These are phyloP conservation scores for Sarcophaga bullata DNA, from an alignment of 1,140 invertebrate species.

Conservation along the genomic window DNA sequence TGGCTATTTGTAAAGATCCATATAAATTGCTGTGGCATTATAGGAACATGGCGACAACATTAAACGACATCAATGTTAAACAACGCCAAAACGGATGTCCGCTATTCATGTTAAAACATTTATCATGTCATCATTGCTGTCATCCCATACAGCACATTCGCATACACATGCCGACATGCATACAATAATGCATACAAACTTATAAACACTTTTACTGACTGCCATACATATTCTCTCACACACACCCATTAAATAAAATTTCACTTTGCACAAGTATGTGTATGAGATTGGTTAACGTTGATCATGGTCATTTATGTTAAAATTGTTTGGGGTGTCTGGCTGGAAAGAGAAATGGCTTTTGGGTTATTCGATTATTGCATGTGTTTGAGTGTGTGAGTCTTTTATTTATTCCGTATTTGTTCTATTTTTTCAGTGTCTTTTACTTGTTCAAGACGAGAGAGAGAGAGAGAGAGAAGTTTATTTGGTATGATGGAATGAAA, in stretches of 20 bases:
- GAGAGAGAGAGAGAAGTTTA: no score
- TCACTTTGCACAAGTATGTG: background rate
- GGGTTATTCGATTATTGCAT: no score
- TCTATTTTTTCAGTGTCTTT: no score
- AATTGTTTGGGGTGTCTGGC: background rate
- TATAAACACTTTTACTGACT: no score
- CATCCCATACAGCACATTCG: background rate
- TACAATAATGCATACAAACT: no score
- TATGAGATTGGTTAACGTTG: background rate
- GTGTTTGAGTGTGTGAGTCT: no score
- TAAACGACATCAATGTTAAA: conserved; percentile 36
- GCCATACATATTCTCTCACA: no score
- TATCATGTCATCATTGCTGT: conserved; percentile 28
- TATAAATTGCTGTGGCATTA: conserved; percentile 13
- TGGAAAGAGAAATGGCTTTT: no score
- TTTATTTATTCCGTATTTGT: no score
- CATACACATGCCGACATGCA: no score
- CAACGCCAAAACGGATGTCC: conserved; percentile 42
- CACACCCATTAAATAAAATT: background rate
- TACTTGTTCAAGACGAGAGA: no score
- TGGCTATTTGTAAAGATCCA: background rate
- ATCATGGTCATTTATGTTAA: conserved; percentile 16
- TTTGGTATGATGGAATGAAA: no score
- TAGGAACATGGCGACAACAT: conserved; percentile 36
- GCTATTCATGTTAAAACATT: conserved; percentile 28